A percentile compares a stretch with the other conserved stretches of the same genome.
phyloP scores from a whole-genome alignment of 2,797 vertebrate genomes.

The Falco peregrinus region DNA sequence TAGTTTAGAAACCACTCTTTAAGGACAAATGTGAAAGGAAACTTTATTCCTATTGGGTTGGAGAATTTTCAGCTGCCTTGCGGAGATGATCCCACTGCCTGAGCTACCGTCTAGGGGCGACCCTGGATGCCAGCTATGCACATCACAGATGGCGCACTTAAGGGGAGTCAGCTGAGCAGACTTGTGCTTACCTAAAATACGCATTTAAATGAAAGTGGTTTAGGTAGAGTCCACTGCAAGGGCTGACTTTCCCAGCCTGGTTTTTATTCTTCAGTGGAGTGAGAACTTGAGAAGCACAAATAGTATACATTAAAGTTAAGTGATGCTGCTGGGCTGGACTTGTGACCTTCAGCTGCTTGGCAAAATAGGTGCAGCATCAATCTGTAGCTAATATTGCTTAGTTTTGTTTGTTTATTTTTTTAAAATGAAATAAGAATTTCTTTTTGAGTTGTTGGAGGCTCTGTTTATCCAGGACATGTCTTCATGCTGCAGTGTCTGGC shows the following conservation, averaged over 20 bases:
- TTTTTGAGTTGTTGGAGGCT: background rate
- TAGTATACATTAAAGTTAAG: background rate
- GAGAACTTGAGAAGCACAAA: background rate
- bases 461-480: background rate
- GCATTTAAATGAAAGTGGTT: background rate
- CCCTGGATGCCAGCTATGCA: background rate
- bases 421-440: background rate
- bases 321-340: background rate
- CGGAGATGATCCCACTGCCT: background rate
- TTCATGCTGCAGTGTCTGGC: background rate
- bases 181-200: rapidly evolving
- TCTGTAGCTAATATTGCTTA: background rate
- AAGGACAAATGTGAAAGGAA: background rate
- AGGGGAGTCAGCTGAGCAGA: background rate
- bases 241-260: background rate
- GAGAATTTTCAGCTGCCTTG: background rate
- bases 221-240: background rate
- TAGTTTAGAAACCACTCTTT: background rate
- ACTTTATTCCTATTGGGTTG: background rate
- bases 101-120: background rate
- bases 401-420: background rate
- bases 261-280: background rate
- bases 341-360: background rate
- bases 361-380: background rate
- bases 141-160: background rate